A percentile compares a stretch with the other conserved stretches of the same genome.
These are phyloP conservation scores for Psittacula echo DNA, from an alignment of 2,797 vertebrate genomes.

Conservation along the genomic window DNA sequence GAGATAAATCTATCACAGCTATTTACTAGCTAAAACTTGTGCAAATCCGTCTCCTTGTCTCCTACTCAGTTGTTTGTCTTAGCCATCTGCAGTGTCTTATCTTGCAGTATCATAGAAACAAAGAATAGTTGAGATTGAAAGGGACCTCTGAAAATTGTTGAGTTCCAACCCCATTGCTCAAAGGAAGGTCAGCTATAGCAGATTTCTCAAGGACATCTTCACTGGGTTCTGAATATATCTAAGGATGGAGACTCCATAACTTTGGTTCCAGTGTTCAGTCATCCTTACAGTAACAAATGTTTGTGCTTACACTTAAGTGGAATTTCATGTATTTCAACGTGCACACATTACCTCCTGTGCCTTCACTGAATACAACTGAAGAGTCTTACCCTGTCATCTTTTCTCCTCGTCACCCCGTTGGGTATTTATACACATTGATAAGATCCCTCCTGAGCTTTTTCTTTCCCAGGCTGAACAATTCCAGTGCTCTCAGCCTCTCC, in stretches of 20 bases:
- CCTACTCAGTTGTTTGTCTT: neutral
- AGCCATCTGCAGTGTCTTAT: neutral
- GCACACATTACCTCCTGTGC: neutral
- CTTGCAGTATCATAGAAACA: neutral
- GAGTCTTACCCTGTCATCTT: neutral
- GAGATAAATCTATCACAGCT: neutral
- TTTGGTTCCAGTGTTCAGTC: neutral
- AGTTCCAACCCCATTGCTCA: neutral
- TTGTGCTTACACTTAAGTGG: neutral
- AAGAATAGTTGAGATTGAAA: neutral
- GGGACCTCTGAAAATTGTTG: neutral
- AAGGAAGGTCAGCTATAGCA: neutral
- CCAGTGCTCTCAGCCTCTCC: neutral
- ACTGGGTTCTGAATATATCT: neutral
- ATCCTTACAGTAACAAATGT: neutral
- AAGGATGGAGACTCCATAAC: neutral
- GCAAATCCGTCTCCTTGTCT: neutral
- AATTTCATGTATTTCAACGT: neutral
- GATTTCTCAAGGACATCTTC: neutral
- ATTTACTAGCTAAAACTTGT: neutral
- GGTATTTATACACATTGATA: neutral
- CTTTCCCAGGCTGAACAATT: neutral
- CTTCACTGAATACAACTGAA: neutral
- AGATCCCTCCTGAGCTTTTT: neutral
- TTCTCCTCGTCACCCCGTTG: neutral